Evolutionary conservation across 1,140 invertebrate species (phyloP), one percentile per base, ranked within the genome.

Genomic region (Drosophila pectinifera): DNA sequence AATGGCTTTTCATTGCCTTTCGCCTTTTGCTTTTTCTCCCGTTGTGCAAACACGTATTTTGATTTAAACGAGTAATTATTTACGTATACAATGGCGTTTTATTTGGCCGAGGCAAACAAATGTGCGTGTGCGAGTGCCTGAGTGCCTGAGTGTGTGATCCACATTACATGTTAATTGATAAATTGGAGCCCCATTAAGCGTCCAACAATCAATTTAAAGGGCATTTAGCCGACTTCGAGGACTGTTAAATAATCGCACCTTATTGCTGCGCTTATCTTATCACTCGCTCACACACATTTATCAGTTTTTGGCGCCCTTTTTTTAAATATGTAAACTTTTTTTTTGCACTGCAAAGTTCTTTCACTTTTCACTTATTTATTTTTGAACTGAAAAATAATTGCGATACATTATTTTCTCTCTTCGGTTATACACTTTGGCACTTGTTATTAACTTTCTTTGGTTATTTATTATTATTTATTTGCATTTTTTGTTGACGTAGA

Each of bases 1-100:
- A n/a, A 59, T 62, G 38, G 22, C 26, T 31, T 22, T 41, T 36
- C 51, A 54, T 69, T 31, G 18, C 31, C 24, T 70, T 16, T 51
- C 42, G 38, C 16, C 38, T 56, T 56, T 62, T 38, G 18, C 53
- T 43, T 45, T 63, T 68, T 64, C 20, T 45, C 18, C 55, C 16
- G 69, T 73, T 67, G 73, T 65, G 57, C 56, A 57, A 39, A 78
- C 69, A 73, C 75, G 34, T 46, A 59, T 36, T 51, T 63, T 78
- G 61, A 68, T 77, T 56, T 56, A 45, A 31, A 22, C 46, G 20
- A 55, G 26, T 28, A 55, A 76, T 67, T 67, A 61, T 69, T 77
- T 56, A 39, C 45, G 34, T 46, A 56, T 56, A 43, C 53, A 58
- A 63, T 61, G 41, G 13, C 36, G 18, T 54, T 55, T 43, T 57